A percentile compares a stretch with the other conserved stretches of the same genome.
phyloP scores from a whole-genome alignment of 2,888 invertebrate genomes.

The Lottia scabra region DNA sequence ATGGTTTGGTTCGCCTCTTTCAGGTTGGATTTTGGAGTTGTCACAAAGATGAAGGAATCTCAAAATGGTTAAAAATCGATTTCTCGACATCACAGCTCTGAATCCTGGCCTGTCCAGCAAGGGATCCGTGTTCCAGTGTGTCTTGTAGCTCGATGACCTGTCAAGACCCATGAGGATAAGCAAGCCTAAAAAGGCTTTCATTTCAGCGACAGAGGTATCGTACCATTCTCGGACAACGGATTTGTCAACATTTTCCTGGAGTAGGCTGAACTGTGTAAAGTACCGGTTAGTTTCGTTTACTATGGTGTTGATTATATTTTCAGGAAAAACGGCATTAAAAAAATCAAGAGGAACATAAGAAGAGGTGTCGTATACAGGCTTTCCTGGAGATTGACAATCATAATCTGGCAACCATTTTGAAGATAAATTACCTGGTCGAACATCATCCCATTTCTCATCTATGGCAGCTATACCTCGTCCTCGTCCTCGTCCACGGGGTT shows the following conservation, averaged over 20 bases:
- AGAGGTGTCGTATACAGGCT: background rate
- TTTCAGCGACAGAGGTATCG: conserved; percentile 12
- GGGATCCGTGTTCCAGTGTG: background rate
- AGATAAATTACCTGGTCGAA: no score
- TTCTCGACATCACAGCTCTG: background rate
- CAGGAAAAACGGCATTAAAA: background rate
- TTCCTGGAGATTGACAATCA: background rate
- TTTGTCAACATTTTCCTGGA: background rate
- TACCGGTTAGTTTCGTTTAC: background rate
- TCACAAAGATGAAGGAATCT: background rate
- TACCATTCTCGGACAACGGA: conserved; percentile 8
- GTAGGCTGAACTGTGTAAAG: background rate
- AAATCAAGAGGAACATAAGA: background rate
- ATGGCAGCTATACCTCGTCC: no score
- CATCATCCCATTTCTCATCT: no score
- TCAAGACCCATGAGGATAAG: conserved; percentile 14
- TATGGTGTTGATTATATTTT: background rate
- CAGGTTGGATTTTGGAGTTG: background rate
- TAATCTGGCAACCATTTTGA: no score
- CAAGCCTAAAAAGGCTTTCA: conserved; percentile 19
- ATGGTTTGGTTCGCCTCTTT: background rate
- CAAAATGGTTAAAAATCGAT: background rate
- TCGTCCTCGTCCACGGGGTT: no score
- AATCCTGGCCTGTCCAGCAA: background rate
- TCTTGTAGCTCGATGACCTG: background rate